Evolutionary conservation across 2,797 vertebrate genomes (phyloP).

Genomic region (Siniperca obscura): DNA sequence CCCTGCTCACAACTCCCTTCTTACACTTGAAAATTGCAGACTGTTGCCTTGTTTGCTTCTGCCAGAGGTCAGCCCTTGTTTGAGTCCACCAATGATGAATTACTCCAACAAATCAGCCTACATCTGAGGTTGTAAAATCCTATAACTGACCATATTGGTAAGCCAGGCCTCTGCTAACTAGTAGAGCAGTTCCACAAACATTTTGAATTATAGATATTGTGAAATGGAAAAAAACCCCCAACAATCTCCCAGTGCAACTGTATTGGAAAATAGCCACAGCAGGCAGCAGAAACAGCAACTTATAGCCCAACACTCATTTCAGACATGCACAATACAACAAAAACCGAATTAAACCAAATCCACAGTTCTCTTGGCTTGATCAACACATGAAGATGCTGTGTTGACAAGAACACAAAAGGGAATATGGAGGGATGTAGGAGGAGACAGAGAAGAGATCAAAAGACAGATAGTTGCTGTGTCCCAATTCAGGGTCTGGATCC

Average conservation of each 20-base stretch:
- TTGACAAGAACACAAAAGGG: conserved; percentile 21
- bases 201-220: conserved; percentile 50
- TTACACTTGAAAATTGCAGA: neutral
- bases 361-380: neutral
- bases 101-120: neutral
- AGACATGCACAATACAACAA: neutral
- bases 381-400: conserved; percentile 21
- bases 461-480: conserved; percentile 17
- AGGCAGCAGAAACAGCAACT: conserved; percentile 9
- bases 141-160: neutral
- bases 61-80: neutral
- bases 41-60: neutral
- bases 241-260: conserved; percentile 3
- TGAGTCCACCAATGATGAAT: neutral
- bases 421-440: conserved; percentile 23
- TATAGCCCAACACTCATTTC: neutral
- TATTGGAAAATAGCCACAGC: conserved; percentile 14
- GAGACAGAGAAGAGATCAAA: conserved; percentile 33
- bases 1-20: neutral
- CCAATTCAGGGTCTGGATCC: neutral
- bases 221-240: conserved; percentile 21
- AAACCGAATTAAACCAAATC: neutral
- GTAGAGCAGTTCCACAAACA: conserved; percentile 24
- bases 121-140: conserved; percentile 1
- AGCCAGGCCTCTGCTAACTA: neutral